Conservation (phyloP, 2,888 invertebrate species). For the Eustalomyia histrio region DNA sequence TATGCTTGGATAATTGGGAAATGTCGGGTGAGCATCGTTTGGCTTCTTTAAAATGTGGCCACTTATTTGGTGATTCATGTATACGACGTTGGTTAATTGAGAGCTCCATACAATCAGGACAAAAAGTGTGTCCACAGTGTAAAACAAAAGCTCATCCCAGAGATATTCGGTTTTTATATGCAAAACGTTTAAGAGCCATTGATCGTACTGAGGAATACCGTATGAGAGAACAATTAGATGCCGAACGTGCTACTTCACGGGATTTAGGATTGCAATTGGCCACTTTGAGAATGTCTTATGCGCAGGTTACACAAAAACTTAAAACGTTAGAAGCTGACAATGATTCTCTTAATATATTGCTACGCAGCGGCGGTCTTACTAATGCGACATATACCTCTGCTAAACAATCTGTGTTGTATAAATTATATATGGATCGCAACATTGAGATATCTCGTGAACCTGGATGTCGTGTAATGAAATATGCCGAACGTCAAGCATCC, state of each 20-base stretch:
- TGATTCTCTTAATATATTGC: conserved; percentile 70
- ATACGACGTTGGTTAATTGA: conserved; percentile 79
- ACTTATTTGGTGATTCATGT: conserved; percentile 92
- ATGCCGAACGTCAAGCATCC: conserved; percentile 83
- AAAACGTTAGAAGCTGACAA: conserved; percentile 71
- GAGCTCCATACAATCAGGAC: conserved; percentile 73
- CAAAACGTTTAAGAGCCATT: conserved; percentile 86
- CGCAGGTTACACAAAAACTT: conserved; percentile 69
- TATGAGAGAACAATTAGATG: conserved; percentile 83
- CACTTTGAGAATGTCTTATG: conserved; percentile 73
- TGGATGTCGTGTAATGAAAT: conserved; percentile 89
- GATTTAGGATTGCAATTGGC: conserved; percentile 84
- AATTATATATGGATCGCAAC: conserved; percentile 82
- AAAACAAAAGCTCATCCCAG: conserved; percentile 85
- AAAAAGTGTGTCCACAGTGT: conserved; percentile 91
- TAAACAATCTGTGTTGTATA: conserved; percentile 65
- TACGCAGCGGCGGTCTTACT: conserved; percentile 65
- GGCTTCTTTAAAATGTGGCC: conserved; percentile 94
- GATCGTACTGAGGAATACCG: conserved; percentile 89
- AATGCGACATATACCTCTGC: conserved; percentile 44
- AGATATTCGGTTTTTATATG: conserved; percentile 90
- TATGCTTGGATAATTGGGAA: conserved; percentile 94
- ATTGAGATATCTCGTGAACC: conserved; percentile 85
- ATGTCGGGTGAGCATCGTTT: conserved; percentile 92
- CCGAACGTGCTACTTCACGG: conserved; percentile 82